These are phyloP conservation scores for Pheucticus melanocephalus DNA, from an alignment of 2,113 vertebrate species.

Conservation along the genomic window DNA sequence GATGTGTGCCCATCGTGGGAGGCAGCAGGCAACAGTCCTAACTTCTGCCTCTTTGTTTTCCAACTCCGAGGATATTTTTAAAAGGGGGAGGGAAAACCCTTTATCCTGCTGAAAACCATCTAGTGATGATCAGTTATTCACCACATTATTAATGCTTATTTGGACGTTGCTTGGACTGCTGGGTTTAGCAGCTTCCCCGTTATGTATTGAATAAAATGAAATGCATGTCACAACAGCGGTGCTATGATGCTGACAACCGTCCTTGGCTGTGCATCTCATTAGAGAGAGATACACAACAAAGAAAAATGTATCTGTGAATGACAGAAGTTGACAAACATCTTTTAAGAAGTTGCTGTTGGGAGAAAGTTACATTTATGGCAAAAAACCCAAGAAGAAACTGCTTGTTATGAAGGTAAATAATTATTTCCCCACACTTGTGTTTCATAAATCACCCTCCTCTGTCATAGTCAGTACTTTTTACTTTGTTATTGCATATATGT, in stretches of 20 bases:
- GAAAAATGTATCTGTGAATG: conserved; percentile 55
- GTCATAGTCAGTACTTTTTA: background rate
- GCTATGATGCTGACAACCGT: conserved; percentile 75
- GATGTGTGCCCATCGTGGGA: background rate
- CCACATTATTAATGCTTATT: conserved; percentile 70
- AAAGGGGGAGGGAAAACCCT: conserved; percentile 43
- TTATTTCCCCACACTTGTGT: background rate
- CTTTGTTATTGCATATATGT: background rate
- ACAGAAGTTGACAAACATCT: conserved; percentile 78
- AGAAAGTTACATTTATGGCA: conserved; percentile 21
- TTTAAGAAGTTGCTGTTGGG: conserved; percentile 59
- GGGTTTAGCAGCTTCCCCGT: conserved; percentile 74
- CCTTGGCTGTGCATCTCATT: conserved; percentile 78
- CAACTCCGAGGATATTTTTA: conserved; percentile 38
- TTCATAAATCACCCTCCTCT: background rate
- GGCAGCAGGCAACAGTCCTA: background rate
- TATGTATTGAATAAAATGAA: conserved; percentile 76
- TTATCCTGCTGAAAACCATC: conserved; percentile 65
- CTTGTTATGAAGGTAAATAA: conserved; percentile 29
- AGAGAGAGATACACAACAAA: conserved; percentile 50
- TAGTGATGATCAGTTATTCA: conserved; percentile 64
- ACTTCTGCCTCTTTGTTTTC: conserved; percentile 23
- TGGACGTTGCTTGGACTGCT: conserved; percentile 74
- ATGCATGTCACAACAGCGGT: conserved; percentile 78
- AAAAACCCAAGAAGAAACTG: background rate